A percentile compares a stretch with the other conserved stretches of the same genome.
phyloP scores from a whole-genome alignment of 2,797 vertebrate species.

The Hipposideros larvatus region DNA sequence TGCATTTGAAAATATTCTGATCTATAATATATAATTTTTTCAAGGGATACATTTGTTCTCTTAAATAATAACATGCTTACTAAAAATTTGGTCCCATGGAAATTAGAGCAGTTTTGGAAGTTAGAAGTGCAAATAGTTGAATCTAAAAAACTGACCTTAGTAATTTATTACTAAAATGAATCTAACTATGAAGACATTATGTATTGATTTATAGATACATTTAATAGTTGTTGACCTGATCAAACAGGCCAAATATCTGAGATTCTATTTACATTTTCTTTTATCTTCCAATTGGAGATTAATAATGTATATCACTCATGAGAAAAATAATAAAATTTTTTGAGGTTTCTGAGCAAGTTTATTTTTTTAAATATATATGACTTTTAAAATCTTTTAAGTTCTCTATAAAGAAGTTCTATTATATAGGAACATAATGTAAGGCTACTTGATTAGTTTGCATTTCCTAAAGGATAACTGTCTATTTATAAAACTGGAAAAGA shows the following conservation, averaged over 20 bases:
- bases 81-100: background rate
- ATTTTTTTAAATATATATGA: background rate
- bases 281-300: background rate
- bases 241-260: slow-evolving; percentile 1
- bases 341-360: background rate
- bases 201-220: background rate
- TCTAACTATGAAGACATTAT: background rate
- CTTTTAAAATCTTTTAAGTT: slow-evolving; percentile 18
- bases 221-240: background rate
- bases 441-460: background rate
- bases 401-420: background rate
- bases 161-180: background rate
- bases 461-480: background rate
- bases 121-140: slow-evolving; percentile 12
- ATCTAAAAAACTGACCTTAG: background rate
- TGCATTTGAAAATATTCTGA: slow-evolving; percentile 37
- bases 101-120: slow-evolving; percentile 27
- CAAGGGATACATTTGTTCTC: slow-evolving; percentile 27
- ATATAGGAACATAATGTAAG: background rate
- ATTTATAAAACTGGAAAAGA: background rate
- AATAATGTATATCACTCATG: background rate
- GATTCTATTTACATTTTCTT: background rate
- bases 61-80: slow-evolving; percentile 41
- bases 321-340: background rate
- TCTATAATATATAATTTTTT: slow-evolving; percentile 24